phyloP scores from a whole-genome alignment of 2,888 invertebrate species.

The Folsomia candida region DNA sequence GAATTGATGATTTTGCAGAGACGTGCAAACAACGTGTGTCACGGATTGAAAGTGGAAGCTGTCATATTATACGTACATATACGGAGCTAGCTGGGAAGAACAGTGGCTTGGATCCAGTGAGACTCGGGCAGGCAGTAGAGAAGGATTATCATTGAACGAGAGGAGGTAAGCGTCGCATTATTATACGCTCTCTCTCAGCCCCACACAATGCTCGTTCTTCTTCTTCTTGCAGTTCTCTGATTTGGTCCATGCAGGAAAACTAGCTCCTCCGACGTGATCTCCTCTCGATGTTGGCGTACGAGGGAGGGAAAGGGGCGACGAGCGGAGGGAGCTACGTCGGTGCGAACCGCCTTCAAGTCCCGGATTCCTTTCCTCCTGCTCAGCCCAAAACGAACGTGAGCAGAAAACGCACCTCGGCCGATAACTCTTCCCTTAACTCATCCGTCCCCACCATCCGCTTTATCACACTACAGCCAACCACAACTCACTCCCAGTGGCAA shows the following conservation, averaged over 20 bases:
- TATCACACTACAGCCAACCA: neutral
- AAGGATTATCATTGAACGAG: neutral
- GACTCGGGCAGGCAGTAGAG: neutral
- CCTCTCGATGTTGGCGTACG: conserved; percentile 11
- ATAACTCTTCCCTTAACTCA: conserved; percentile 18
- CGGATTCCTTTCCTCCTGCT: conserved; percentile 32
- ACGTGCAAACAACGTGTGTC: conserved; percentile 40
- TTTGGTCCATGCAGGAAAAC: neutral
- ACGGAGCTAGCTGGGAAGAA: neutral
- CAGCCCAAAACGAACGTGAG: conserved; percentile 11
- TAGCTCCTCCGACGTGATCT: too few relatives aligned
- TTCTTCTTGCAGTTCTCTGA: neutral
- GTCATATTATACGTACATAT: conserved; percentile 9
- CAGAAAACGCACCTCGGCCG: conserved; percentile 11
- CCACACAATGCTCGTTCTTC: conserved; percentile 1
- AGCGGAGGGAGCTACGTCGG: conserved; percentile 46
- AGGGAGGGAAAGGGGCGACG: conserved; percentile 29
- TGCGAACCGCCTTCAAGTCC: conserved; percentile 47
- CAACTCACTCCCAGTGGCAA: neutral
- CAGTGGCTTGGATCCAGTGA: neutral
- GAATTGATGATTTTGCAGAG: conserved; percentile 28
- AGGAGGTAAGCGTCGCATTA: neutral
- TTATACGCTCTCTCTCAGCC: neutral
- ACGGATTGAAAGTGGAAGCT: conserved; percentile 19
- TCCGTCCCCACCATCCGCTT: conserved; percentile 8